phyloP scores from a whole-genome alignment of 2,888 invertebrate species.

The Hypomecis atomaria region DNA sequence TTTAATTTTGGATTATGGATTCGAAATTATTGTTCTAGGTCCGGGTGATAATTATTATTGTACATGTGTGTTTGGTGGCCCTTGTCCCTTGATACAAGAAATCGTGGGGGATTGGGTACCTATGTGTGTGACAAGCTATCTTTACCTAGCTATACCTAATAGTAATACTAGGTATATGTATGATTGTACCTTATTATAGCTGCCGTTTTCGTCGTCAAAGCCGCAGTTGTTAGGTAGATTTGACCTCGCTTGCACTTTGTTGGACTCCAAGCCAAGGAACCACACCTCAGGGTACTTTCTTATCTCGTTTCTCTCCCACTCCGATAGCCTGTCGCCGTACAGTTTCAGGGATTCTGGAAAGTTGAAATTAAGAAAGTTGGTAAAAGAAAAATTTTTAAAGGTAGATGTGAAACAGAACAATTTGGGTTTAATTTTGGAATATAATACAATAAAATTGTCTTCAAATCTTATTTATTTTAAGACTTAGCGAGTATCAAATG shows the following conservation, averaged over 20 bases:
- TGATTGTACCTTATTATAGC: conserved; percentile 93
- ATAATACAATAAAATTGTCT: too few relatives aligned
- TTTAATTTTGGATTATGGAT: too few relatives aligned
- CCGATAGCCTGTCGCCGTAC: conserved; percentile 93
- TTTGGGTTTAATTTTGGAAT: too few relatives aligned
- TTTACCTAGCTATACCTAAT: not conserved
- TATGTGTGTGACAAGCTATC: not conserved
- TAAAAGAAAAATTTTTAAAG: too few relatives aligned
- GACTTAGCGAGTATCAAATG: not conserved
- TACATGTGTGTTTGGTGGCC: too few relatives aligned
- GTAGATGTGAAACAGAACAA: too few relatives aligned
- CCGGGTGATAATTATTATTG: too few relatives aligned
- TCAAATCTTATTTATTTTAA: not conserved
- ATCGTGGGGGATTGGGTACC: too few relatives aligned
- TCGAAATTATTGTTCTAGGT: too few relatives aligned
- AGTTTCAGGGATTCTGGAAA: conserved; percentile 91
- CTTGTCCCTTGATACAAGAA: too few relatives aligned
- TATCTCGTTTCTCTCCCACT: conserved; percentile 96
- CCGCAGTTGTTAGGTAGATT: conserved; percentile 93
- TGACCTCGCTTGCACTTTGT: conserved; percentile 93
- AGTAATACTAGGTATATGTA: too few relatives aligned
- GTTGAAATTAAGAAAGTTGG: not conserved
- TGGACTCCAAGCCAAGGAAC: conserved; percentile 95
- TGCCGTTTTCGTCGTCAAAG: conserved; percentile 96
- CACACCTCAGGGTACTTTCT: conserved; percentile 96